Evolutionary conservation across 1,140 invertebrate species (phyloP), one percentile per base, ranked within the genome.

Genomic region (Drosophila parvula): DNA sequence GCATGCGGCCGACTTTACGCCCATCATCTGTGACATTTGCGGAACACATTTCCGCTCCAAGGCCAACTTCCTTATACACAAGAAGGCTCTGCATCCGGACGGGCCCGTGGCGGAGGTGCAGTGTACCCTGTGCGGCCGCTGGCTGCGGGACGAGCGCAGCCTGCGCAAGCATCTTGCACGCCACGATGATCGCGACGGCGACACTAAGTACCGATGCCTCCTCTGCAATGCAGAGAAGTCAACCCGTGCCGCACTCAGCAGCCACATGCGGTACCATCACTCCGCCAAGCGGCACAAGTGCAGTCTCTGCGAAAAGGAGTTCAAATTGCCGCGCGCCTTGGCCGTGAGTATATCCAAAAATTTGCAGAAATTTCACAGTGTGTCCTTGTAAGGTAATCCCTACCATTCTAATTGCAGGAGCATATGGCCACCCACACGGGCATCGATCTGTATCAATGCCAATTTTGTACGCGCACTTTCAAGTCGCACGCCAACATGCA

Each of bases 401-500:
- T 22, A 22, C 22, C 1, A 2, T 22, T 22, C 22, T 3, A 3
- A 22, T 22, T 51, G 0, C 16, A 91, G 91, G 91, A 92, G 30
- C 91, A 92, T 56, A 92, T 92, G 86, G 89, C 91, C 36, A 83
- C 84, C 5, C 91, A 91, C 38, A 91, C 90, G 7, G 90, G 88
- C 44, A 80, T 86, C 7, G 78, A 88, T 68, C 53, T 92, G 44
- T 92, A 92, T 27, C 81, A 81, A 7, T 92, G 91, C 43, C 74
- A 76, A 6, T 91, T 88, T 44, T 92, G 91, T 11, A 43, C 77
- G 7, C 75, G 83, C 40, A 92, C 91, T 2, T 92, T 92, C 12
- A 91, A 90, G 40, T 91, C 84, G 4, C 81, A 88, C 22, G 88
- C 91, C 11, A 92, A 92, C 51, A 91, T 92, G 90, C 85, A 91